Evolutionary conservation across 2,113 vertebrate genomes (phyloP).

Genomic region (Oncorhynchus keta): DNA sequence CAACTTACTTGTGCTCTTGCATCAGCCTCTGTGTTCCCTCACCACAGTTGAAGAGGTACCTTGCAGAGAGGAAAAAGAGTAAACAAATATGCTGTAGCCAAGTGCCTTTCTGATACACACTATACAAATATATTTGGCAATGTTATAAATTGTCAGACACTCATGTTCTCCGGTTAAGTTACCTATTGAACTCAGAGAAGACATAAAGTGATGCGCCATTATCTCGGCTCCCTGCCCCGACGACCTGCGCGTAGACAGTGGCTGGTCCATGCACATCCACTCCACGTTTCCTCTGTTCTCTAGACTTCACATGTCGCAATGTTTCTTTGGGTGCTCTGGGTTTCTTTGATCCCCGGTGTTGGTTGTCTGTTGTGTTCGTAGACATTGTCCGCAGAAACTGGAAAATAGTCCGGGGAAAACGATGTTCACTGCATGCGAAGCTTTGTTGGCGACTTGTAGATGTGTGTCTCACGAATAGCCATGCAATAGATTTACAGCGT

Average conservation of each 20-base stretch:
- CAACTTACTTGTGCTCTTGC: conserved; percentile 93
- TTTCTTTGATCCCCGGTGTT: conserved; percentile 36
- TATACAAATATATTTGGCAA: neutral
- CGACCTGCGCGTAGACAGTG: conserved; percentile 84
- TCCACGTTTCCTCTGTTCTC: conserved; percentile 66
- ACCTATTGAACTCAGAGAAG: conserved; percentile 84
- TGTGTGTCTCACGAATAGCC: conserved; percentile 13
- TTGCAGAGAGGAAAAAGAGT: conserved; percentile 38
- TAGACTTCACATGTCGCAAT: conserved; percentile 75
- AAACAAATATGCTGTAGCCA: neutral
- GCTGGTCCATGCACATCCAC: conserved; percentile 69
- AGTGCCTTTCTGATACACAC: no score
- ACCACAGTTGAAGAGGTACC: conserved; percentile 94
- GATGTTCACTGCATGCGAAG: conserved; percentile 2
- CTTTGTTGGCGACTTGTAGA: neutral
- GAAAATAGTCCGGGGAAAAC: conserved; percentile 1
- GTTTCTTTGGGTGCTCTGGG: conserved; percentile 73
- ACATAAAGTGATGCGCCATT: conserved; percentile 80
- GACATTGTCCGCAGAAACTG: conserved; percentile 50
- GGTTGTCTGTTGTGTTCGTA: conserved; percentile 5
- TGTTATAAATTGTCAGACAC: neutral
- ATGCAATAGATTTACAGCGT: conserved; percentile 18
- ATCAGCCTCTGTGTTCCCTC: conserved; percentile 91
- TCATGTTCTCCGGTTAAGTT: conserved; percentile 4
- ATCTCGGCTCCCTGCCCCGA: conserved; percentile 82